A percentile compares a stretch with the other conserved stretches of the same genome.
Conservation (phyloP, 2,113 vertebrate species). For the Danionella cerebrum region DNA sequence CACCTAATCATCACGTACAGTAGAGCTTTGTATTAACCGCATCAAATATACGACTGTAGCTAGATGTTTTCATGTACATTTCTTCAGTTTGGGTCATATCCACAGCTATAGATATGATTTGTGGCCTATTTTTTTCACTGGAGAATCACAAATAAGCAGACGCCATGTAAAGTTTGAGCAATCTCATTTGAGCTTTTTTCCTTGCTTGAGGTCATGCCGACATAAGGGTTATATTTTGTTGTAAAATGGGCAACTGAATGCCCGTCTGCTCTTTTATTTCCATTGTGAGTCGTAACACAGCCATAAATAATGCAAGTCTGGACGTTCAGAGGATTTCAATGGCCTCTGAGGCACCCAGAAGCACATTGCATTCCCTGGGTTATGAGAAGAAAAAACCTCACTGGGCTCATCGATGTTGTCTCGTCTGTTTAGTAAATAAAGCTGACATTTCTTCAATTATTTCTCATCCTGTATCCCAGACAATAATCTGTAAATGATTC, state of each 20-base stretch:
- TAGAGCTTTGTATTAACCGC: too few relatives aligned
- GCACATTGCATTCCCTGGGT: neutral
- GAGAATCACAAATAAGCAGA: neutral
- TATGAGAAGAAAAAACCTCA: neutral
- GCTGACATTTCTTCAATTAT: conserved; percentile 1
- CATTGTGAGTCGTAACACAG: conserved; percentile 9
- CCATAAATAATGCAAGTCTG: conserved; percentile 23
- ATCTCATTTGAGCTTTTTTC: neutral
- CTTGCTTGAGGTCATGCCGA: neutral
- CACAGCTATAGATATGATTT: too few relatives aligned
- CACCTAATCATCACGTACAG: too few relatives aligned
- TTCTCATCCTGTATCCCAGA: conserved; percentile 2
- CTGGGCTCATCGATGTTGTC: conserved; percentile 11
- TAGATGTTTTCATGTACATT: too few relatives aligned
- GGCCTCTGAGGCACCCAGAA: conserved; percentile 14
- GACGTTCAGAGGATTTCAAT: neutral
- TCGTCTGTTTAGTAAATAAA: conserved; percentile 18
- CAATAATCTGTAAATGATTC: neutral
- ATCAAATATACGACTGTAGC: too few relatives aligned
- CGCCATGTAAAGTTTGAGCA: neutral
- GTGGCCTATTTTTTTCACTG: neutral
- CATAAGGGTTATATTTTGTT: neutral
- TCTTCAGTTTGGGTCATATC: too few relatives aligned
- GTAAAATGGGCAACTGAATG: neutral
- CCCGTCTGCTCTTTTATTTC: neutral